Evolutionary conservation across 2,113 vertebrate genomes (phyloP).

Genomic region (Chaetorhynchus papuensis): DNA sequence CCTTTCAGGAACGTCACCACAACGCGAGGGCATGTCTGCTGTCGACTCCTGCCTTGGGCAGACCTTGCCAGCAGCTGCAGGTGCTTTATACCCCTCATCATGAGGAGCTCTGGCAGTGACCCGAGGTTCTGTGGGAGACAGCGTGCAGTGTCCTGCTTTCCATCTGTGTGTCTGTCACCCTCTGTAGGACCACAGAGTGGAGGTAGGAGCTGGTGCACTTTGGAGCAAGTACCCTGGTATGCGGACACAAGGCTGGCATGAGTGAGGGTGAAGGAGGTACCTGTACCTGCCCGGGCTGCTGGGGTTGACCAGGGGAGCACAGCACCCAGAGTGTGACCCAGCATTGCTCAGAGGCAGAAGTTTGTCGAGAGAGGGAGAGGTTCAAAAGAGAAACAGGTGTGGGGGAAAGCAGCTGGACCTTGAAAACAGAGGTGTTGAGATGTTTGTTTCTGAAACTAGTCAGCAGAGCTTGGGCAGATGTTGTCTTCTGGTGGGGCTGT

Average conservation of each 20-base stretch:
- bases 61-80: background rate
- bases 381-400: background rate
- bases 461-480: background rate
- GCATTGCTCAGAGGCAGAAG: background rate
- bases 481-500: background rate
- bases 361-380: background rate
- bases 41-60: rapidly evolving
- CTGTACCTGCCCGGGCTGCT: background rate
- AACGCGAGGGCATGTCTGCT: background rate
- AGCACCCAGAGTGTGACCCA: background rate
- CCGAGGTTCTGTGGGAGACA: background rate
- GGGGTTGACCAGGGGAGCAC: background rate
- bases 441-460: background rate
- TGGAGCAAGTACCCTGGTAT: rapidly evolving
- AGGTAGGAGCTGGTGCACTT: background rate
- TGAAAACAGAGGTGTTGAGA: background rate
- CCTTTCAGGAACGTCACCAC: background rate
- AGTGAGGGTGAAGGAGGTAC: background rate
- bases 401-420: background rate
- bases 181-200: background rate
- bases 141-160: background rate
- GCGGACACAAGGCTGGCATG: background rate
- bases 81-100: background rate
- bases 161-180: background rate
- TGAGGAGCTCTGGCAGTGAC: background rate